Conservation (phyloP, 2,113 vertebrate species). For the Chamaetylas fuelleborni region DNA sequence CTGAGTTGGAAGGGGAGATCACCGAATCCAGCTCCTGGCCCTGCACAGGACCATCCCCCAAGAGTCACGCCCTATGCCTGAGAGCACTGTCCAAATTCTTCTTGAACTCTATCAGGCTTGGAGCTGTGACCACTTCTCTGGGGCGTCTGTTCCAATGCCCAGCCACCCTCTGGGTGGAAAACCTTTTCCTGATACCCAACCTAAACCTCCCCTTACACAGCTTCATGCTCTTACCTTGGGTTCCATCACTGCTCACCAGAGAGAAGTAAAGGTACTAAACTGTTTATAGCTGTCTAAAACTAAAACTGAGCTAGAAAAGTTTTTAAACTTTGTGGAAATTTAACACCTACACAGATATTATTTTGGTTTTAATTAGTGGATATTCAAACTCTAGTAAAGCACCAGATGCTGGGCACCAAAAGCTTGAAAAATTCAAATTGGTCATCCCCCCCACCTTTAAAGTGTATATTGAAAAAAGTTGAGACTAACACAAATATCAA, state of each 20-base stretch:
- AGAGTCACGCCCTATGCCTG: not conserved
- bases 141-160: not conserved
- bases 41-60: not conserved
- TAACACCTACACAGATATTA: not conserved
- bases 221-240: not conserved
- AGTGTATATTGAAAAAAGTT: not conserved
- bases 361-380: not conserved
- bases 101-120: not conserved
- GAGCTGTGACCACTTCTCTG: not conserved
- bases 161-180: not conserved
- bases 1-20: not conserved
- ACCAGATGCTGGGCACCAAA: not conserved
- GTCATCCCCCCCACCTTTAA: not conserved
- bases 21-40: rapidly evolving
- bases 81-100: not conserved
- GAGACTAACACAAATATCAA: not conserved
- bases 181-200: not conserved
- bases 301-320: not conserved
- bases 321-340: not conserved
- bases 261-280: not conserved
- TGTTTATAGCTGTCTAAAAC: not conserved
- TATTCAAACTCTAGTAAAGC: not conserved
- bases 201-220: not conserved
- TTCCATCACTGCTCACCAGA: not conserved
- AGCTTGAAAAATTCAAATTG: not conserved